Conservation (phyloP, 2,113 vertebrate species). For the Perca fluviatilis region DNA sequence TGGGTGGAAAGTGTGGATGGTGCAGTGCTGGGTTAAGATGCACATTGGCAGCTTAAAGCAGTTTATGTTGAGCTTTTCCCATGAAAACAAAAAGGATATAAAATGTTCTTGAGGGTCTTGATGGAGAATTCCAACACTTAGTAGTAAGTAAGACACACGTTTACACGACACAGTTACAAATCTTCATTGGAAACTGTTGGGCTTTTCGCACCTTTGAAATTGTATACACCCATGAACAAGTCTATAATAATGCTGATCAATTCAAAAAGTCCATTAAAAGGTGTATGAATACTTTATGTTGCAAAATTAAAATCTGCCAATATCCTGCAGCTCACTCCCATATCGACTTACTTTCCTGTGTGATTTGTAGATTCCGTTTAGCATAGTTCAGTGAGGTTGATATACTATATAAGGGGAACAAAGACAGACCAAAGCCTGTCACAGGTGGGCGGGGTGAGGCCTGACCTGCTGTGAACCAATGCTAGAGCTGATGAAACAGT, state of each 20-base stretch:
- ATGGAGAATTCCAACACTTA: background rate
- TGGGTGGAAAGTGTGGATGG: conserved; percentile 26
- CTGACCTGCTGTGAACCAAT: conserved; percentile 30
- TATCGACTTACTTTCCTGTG: conserved; percentile 11
- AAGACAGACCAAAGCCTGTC: conserved; percentile 13
- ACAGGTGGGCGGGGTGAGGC: background rate
- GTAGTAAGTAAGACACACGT: background rate
- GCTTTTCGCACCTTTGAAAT: background rate
- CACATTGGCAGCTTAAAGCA: background rate
- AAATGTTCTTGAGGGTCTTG: background rate
- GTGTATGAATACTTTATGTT: conserved; percentile 4
- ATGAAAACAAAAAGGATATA: background rate
- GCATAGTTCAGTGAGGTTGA: background rate
- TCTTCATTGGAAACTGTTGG: background rate
- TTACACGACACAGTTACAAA: background rate
- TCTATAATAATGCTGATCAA: background rate
- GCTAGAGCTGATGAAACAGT: conserved; percentile 56
- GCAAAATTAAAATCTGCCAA: background rate
- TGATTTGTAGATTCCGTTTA: background rate
- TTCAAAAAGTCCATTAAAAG: conserved; percentile 16
- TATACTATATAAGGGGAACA: background rate
- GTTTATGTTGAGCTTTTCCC: background rate
- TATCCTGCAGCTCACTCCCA: conserved; percentile 2
- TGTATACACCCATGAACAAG: background rate
- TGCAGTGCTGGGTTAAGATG: conserved; percentile 26